Conservation (phyloP, 2,113 vertebrate species). For the Panthera leo region DNA sequence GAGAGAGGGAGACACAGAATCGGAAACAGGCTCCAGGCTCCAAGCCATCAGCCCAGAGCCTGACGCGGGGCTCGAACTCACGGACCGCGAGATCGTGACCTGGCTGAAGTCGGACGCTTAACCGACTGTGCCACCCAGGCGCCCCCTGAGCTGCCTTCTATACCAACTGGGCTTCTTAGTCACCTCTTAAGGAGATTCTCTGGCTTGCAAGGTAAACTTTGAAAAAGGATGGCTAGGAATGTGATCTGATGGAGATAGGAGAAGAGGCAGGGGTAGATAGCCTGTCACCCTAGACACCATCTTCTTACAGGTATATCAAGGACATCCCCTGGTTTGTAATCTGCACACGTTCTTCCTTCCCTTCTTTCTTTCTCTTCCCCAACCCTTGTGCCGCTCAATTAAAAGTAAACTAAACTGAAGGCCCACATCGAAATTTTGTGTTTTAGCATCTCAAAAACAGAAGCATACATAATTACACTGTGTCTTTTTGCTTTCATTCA, state of each 20-base stretch:
- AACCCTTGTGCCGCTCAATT: neutral
- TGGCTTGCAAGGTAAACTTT: neutral
- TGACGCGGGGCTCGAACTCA: too few species aligned
- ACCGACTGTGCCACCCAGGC: too few species aligned
- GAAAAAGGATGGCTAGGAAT: neutral
- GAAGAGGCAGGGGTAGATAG: neutral
- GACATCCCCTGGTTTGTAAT: neutral
- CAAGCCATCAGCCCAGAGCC: too few species aligned
- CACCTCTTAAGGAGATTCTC: neutral
- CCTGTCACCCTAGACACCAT: neutral
- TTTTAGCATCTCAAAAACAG: neutral
- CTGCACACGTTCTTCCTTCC: neutral
- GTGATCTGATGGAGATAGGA: neutral
- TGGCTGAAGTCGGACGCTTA: too few species aligned
- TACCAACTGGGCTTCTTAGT: neutral
- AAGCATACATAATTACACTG: neutral
- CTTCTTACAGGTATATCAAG: neutral
- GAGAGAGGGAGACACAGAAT: too few species aligned
- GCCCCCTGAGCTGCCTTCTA: neutral
- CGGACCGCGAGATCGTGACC: too few species aligned
- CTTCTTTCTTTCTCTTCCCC: too few species aligned
- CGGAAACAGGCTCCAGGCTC: too few species aligned
- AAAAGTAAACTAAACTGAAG: slow-evolving; percentile 24
- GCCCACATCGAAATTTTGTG: neutral
- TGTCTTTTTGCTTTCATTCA: neutral